Conservation (phyloP, 2,797 vertebrate species). For the Sitta carolinensis region DNA sequence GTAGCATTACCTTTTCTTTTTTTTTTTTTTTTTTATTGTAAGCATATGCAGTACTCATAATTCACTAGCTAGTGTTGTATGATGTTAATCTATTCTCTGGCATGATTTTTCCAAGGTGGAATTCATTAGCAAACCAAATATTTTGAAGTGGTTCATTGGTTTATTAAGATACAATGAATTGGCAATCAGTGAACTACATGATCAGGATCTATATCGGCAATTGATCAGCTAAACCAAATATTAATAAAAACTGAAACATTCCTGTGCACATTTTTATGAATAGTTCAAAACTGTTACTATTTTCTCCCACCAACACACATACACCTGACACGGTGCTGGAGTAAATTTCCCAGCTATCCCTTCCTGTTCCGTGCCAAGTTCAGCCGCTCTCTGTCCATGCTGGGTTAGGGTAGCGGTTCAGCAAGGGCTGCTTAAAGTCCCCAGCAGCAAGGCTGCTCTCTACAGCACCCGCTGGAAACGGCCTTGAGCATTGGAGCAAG, state of each 20-base stretch:
- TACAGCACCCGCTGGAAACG: too few relatives aligned
- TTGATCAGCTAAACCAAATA: not conserved
- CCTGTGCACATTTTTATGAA: not conserved
- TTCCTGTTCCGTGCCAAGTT: too few relatives aligned
- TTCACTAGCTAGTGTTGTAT: not conserved
- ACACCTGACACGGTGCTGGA: too few relatives aligned
- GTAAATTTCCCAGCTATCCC: too few relatives aligned
- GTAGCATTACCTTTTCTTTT: too few relatives aligned
- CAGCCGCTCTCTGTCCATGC: too few relatives aligned
- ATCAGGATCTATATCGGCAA: not conserved
- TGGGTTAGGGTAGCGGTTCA: too few relatives aligned
- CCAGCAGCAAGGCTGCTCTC: too few relatives aligned
- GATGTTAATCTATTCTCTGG: not conserved
- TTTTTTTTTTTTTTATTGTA: not conserved
- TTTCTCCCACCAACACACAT: too few relatives aligned
- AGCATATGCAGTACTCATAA: not conserved
- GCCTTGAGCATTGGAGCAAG: too few relatives aligned
- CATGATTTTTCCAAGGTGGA: not conserved
- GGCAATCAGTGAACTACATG: not conserved
- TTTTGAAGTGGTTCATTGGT: not conserved
- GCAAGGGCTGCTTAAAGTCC: too few relatives aligned
- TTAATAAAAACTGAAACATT: not conserved
- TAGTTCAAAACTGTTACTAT: not conserved
- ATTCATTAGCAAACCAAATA: not conserved
- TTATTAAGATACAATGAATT: not conserved